These are phyloP conservation scores for Vulpes ferrilata DNA, from an alignment of 2,113 vertebrate genomes.

Conservation along the genomic window DNA sequence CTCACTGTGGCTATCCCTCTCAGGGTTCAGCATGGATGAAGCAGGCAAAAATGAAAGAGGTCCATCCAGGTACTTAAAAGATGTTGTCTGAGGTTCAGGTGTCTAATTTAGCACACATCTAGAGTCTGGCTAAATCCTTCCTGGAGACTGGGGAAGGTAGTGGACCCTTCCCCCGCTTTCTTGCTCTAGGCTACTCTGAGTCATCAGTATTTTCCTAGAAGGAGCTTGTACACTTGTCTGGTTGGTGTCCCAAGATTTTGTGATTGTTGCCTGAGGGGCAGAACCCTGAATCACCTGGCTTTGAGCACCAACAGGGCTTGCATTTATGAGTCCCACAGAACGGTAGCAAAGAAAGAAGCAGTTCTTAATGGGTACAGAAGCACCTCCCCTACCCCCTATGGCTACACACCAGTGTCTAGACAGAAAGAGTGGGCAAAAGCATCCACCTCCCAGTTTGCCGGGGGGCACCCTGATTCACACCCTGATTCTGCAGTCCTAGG, in stretches of 20 bases:
- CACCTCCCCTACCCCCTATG: neutral
- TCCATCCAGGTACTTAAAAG: neutral
- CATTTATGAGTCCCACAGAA: neutral
- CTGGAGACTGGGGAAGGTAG: neutral
- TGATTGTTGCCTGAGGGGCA: neutral
- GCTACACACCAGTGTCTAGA: neutral
- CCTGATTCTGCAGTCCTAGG: no score
- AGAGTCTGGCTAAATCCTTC: neutral
- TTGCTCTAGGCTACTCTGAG: neutral
- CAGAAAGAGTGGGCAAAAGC: neutral
- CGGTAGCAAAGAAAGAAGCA: neutral
- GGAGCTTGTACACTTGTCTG: neutral
- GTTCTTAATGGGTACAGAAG: neutral
- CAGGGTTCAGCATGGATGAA: neutral
- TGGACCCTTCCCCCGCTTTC: neutral
- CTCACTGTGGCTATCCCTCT: neutral
- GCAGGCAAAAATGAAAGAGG: neutral
- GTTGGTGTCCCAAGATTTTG: neutral
- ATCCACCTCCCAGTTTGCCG: neutral
- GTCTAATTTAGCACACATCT: neutral
- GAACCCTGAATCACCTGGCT: neutral
- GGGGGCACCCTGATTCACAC: no score
- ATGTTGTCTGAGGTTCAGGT: neutral
- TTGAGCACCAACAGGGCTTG: neutral
- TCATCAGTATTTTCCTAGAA: no score